Conservation (phyloP, 2,888 invertebrate species). For the Parnassius mnemosyne region DNA sequence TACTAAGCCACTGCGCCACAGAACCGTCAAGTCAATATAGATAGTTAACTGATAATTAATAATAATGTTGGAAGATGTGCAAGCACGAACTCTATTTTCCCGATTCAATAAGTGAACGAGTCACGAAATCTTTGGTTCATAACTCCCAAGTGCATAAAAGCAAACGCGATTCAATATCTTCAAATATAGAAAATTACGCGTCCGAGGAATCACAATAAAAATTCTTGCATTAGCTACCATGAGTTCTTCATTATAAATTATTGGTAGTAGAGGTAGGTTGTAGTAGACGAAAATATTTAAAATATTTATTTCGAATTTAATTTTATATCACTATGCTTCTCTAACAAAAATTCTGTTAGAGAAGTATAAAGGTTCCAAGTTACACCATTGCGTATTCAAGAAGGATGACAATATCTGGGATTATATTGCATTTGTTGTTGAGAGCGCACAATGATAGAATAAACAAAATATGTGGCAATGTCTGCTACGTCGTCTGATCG, state of each 20-base stretch:
- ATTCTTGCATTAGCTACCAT: constrained; percentile 37
- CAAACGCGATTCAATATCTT: constrained; percentile 62
- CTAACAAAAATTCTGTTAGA: constrained; percentile 46
- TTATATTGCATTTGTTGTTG: constrained; percentile 36
- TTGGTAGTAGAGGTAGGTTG: not conserved
- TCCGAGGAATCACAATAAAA: constrained; percentile 65
- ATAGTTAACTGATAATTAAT: constrained; percentile 5
- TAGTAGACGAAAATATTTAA: not conserved
- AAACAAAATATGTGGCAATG: constrained; percentile 17
- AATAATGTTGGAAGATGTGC: constrained; percentile 19
- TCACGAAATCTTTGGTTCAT: constrained; percentile 58
- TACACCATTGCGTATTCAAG: constrained; percentile 50
- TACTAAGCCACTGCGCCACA: no score
- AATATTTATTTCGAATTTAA: constrained; percentile 19
- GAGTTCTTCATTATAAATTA: constrained; percentile 25
- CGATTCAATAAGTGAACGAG: constrained; percentile 52
- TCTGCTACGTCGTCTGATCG: not conserved
- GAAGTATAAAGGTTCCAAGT: constrained; percentile 44
- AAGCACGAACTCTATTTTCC: constrained; percentile 20
- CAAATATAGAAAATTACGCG: constrained; percentile 58
- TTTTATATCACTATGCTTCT: constrained; percentile 42
- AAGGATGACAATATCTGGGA: constrained; percentile 42
- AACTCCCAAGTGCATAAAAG: constrained; percentile 55
- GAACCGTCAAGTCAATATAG: not conserved
- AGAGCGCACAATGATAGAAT: constrained; percentile 21